These are phyloP conservation scores for Anguilla japonica DNA, from an alignment of 2,113 vertebrate genomes.

Conservation along the genomic window DNA sequence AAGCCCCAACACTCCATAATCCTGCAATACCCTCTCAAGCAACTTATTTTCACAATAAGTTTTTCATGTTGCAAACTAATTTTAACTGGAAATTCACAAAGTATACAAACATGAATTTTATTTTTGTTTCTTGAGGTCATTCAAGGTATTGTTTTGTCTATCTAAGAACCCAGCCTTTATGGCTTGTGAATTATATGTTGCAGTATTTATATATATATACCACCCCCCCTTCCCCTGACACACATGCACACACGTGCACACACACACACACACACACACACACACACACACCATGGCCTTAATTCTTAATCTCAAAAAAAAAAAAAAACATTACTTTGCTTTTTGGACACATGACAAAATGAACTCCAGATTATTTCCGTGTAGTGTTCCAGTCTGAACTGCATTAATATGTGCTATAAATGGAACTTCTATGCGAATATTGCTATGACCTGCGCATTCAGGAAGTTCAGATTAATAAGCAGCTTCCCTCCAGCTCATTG, in stretches of 20 bases:
- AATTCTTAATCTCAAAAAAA: too few relatives aligned
- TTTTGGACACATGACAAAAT: background rate
- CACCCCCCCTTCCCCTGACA: too few relatives aligned
- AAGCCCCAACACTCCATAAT: background rate
- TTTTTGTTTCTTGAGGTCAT: background rate
- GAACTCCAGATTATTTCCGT: slow-evolving; percentile 3
- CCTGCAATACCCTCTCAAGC: background rate
- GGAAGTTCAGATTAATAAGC: background rate
- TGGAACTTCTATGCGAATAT: background rate
- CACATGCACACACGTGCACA: too few relatives aligned
- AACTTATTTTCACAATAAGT: background rate
- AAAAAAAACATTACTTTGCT: slow-evolving; percentile 11
- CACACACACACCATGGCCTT: too few relatives aligned
- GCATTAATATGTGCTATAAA: background rate
- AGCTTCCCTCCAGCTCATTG: background rate
- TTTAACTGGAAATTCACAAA: background rate
- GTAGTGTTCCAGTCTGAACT: background rate
- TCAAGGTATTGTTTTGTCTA: background rate
- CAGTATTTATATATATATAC: background rate
- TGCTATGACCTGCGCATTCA: too few relatives aligned
- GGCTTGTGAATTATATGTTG: background rate
- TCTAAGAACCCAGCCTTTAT: background rate
- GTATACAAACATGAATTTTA: background rate
- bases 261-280: too few relatives aligned
- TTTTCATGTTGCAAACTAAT: background rate